Base-by-base conservation (phyloP, 2,888 invertebrate species). In the Tanypteryx hageni region DNA sequence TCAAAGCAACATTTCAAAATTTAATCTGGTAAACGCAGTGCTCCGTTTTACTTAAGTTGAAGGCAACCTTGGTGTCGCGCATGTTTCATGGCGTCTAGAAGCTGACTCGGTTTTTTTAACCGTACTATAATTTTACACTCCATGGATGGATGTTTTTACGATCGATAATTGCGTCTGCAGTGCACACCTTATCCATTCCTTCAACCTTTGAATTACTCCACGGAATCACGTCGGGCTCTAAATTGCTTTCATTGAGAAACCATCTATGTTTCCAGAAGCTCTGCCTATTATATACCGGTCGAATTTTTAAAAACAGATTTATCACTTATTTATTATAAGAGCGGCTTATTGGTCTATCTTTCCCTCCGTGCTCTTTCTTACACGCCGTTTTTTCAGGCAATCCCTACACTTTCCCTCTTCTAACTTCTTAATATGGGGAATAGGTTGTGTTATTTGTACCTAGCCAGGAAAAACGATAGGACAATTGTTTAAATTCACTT, bases 181-280 rank as follows among this genome's bases (percentile, higher is more conserved):
- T 22, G 22, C 64, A n/a, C 16, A 14, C 18, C 44, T 44, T 44
- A 44, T 44, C 76, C n/a, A 76, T 76, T 76, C 22, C 10, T 76
- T 27, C 76, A 22, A 76, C 27, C 76, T 76, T 16, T 64, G 64
- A 64, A n/a, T 64, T 64, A 18, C 64, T n/a, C 64, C 16, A 16
- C 76, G 27, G 76, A 76, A n/a, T 76, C 76, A 76, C 27, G 27
- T 1, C 27, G 22, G 76, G 22, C 22, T 76, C 13, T 76, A 76
- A 76, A 76, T 22, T 27, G 76, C 76, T 76, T 76, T 13, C 76
- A 76, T 76, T 76, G 22, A n/a, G 76, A 7, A 76, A 11, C 76
- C n/a, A 76, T 22, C 76, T n/a, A 16, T 68, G 68, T 76, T 76
- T 76, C 76, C 76, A n/a, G 76, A 76, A 76, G n/a, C 76, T 22